Base-by-base conservation (phyloP, 2,113 vertebrate species). In the Hydrolagus affinis region DNA sequence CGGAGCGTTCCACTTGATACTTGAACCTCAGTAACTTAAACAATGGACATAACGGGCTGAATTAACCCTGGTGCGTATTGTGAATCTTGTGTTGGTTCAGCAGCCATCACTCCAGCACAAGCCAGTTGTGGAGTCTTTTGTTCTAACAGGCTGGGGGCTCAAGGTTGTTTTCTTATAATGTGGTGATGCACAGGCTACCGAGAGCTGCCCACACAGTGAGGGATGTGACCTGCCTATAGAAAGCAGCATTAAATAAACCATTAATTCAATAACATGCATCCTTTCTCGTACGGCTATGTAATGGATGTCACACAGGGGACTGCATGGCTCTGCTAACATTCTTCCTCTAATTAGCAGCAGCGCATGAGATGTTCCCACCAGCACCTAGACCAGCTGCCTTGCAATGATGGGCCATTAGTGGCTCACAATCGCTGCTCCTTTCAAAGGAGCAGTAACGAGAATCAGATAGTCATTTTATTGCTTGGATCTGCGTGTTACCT, bases 11-110 rank as follows among this genome's bases (percentile, higher is more conserved):
- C 1, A 44, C 44, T 44, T 44, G 44, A 44, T 3, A 44, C 44
- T 44, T 44, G 44, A 44, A 44, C 6, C 44, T 44, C 44, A 44
- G 44, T 44, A 44, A 44, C 44, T 44, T 44, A 6, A 44, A 44
- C 44, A 44, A 44, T 3, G 44, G 28, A 77, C 87, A 85, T 87
- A 44, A 44, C 44, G 44, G 44, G 44, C 44, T 44, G 44, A 44
- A 44, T 44, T 44, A 44, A 44, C 44, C 44, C 6, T 44, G 44
- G 44, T 44, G 44, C 6, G 44, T 44, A 44, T 44, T 44, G 44
- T 44, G 44, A 1, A 44, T 44, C 44, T 6, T 44, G 44, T 44
- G 44, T 44, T 44, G 44, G 44, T 44, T 44, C 44, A 44, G 44
- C 44, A 44, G 6, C 30, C 17, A 0, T 0, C 44, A 44, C 44